Evolutionary conservation across 1,140 invertebrate genomes (phyloP).

Genomic region (Macrobrachium rosenbergii): DNA sequence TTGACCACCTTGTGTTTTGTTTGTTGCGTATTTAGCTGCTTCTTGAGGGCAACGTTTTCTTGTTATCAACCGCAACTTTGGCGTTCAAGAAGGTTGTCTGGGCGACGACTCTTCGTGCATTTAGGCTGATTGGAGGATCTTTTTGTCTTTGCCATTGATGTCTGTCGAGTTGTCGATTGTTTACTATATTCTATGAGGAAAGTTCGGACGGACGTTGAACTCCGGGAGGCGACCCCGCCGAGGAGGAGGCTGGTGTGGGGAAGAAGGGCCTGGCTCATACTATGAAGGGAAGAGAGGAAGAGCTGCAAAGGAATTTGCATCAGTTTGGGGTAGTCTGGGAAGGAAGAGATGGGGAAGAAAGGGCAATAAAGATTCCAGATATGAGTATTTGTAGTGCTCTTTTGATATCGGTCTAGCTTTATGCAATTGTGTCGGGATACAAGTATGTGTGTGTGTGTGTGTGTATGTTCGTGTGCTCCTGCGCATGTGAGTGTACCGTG

Average conservation of each 20-base stretch:
- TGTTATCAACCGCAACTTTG: too few relatives aligned
- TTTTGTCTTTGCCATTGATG: not conserved
- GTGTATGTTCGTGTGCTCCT: constrained; percentile 20
- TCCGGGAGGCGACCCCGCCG: not conserved
- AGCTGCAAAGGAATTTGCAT: not conserved
- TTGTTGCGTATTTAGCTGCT: not conserved
- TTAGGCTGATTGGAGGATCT: too few relatives aligned
- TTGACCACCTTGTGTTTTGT: constrained; percentile 4
- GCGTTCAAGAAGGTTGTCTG: too few relatives aligned
- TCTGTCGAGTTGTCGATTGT: not conserved
- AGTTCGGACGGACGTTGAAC: constrained; percentile 17
- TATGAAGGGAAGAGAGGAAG: not conserved
- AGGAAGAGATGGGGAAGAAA: not conserved
- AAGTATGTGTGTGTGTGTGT: constrained; percentile 18
- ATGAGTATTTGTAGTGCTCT: too few relatives aligned
- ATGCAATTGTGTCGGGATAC: too few relatives aligned
- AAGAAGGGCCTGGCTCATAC: not conserved
- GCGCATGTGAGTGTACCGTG: not conserved
- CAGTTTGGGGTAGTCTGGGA: not conserved
- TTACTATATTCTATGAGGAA: not conserved
- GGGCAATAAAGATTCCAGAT: not conserved
- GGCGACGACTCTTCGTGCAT: too few relatives aligned
- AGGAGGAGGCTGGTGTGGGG: too few relatives aligned
- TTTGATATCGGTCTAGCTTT: too few relatives aligned
- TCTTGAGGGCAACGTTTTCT: too few relatives aligned